phyloP scores from a whole-genome alignment of 2,113 vertebrate genomes.

The Ceuthmochares aereus region DNA sequence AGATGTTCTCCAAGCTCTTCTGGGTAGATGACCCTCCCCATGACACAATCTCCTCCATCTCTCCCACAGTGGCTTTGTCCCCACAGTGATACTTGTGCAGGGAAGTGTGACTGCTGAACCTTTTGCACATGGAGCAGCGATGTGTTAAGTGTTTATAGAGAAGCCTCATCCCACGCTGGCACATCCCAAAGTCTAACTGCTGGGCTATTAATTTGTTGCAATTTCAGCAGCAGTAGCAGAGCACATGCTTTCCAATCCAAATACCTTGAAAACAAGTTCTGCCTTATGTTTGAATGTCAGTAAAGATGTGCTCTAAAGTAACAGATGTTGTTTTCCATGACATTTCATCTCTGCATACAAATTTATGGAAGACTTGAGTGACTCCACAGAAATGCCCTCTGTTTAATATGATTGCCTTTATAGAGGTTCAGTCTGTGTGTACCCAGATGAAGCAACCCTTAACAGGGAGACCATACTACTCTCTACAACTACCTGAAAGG shows the following conservation, averaged over 20 bases:
- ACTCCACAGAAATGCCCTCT: neutral
- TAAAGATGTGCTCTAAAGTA: neutral
- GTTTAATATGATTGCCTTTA: neutral
- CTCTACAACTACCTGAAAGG: too few species aligned
- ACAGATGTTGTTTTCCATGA: neutral
- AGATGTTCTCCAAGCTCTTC: neutral
- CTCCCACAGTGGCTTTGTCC: neutral
- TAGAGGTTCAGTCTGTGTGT: neutral
- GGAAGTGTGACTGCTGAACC: neutral
- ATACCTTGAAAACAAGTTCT: neutral
- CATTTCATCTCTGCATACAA: neutral
- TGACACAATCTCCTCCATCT: neutral
- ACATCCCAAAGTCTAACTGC: neutral
- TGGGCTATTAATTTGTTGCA: neutral
- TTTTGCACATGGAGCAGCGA: neutral
- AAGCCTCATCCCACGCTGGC: neutral
- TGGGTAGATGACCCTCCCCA: neutral
- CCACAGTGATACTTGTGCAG: neutral
- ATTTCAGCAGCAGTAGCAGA: neutral
- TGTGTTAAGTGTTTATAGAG: fast-evolving
- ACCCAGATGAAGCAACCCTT: neutral
- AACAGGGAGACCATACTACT: too few species aligned
- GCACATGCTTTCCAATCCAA: neutral
- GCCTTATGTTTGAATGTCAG: neutral
- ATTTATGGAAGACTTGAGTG: neutral